Percentiles rank a stretch among this genome's conserved stretches.
phyloP scores from a whole-genome alignment of 2,113 vertebrate species.

The Myanophis thanlyinensis region DNA sequence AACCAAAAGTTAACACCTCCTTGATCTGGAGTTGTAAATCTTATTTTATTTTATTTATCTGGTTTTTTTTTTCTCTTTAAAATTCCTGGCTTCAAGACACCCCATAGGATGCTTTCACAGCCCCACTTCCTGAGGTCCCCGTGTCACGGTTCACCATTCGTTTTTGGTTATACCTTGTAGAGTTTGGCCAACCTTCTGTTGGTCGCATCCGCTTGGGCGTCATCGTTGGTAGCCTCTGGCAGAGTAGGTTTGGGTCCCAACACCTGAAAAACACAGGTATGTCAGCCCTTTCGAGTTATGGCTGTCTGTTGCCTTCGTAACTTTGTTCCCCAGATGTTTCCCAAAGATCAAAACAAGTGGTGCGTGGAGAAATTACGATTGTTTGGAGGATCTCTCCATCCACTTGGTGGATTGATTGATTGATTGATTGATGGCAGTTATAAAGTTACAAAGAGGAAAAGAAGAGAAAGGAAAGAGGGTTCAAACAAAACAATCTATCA shows the following conservation, averaged over 20 bases:
- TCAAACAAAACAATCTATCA: not conserved
- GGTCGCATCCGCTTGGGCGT: conserved; percentile 78
- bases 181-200: conserved; percentile 93
- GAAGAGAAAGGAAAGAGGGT: not conserved
- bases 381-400: not conserved
- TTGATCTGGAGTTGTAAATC: not conserved
- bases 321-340: conserved; percentile 2
- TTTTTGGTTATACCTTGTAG: conserved; percentile 82
- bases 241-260: conserved; percentile 88
- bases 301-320: not conserved
- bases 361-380: not conserved
- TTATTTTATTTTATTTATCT: too few species aligned
- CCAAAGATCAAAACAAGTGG: not conserved
- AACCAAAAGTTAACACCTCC: not conserved
- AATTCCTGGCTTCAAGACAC: not conserved
- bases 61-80: too few species aligned
- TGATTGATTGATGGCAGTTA: not conserved
- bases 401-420: fast-evolving
- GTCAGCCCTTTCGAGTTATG: not conserved
- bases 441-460: not conserved
- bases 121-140: not conserved
- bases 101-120: not conserved
- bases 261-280: conserved; percentile 69
- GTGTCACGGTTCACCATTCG: not conserved
- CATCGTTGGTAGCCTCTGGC: conserved; percentile 75